Evolutionary conservation across 2,113 vertebrate genomes (phyloP).

Genomic region (Pteronura brasiliensis): DNA sequence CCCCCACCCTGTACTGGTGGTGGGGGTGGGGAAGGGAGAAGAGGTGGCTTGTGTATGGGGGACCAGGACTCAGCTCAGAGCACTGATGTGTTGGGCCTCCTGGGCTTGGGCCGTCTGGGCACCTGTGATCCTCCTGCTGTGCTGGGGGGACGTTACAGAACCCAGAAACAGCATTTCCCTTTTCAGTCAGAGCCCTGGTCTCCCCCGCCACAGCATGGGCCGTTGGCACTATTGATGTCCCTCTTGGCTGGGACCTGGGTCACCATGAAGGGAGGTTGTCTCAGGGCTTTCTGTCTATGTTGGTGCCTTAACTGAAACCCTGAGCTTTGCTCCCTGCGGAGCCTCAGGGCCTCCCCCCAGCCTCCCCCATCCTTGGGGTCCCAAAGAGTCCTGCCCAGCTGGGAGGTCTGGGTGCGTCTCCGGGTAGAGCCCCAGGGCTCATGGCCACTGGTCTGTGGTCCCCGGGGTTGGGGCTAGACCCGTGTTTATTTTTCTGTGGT

Average conservation of each 20-base stretch:
- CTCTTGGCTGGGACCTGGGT: background rate
- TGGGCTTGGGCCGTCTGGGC: accelerated
- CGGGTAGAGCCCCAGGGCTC: background rate
- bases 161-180: background rate
- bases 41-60: background rate
- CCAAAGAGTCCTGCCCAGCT: background rate
- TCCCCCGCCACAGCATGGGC: accelerated
- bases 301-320: background rate
- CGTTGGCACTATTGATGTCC: accelerated
- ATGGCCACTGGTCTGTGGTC: background rate
- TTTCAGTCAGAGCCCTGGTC: accelerated
- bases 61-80: background rate
- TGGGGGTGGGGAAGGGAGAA: background rate
- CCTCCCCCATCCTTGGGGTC: background rate
- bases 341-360: background rate
- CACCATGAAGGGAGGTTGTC: background rate
- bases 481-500: background rate
- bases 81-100: background rate
- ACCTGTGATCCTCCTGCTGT: background rate
- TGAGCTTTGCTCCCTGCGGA: background rate
- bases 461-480: background rate
- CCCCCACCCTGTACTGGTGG: too few relatives aligned
- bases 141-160: background rate
- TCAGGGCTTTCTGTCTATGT: accelerated
- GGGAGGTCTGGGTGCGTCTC: background rate